A percentile compares a stretch with the other conserved stretches of the same genome.
phyloP scores from a whole-genome alignment of 2,888 invertebrate genomes.

The Pseudococcus longispinus region DNA sequence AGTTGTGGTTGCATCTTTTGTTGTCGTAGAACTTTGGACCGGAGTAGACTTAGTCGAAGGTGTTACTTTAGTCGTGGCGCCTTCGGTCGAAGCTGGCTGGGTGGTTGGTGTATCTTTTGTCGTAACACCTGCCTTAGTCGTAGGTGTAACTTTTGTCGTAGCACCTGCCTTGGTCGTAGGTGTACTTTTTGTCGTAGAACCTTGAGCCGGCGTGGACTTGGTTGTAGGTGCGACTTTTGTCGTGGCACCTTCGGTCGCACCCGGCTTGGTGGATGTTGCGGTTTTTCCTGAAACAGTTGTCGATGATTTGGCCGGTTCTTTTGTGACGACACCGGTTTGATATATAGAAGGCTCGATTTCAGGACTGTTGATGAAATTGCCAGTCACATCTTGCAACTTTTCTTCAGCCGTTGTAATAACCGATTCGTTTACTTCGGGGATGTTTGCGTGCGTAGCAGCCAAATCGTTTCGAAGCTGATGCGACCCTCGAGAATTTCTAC shows the following conservation, averaged over 20 bases:
- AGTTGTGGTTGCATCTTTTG: no score
- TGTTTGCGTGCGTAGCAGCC: neutral
- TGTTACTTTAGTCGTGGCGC: no score
- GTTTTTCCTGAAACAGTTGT: neutral
- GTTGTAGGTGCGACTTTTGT: neutral
- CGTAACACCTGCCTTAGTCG: neutral
- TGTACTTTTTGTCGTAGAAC: no score
- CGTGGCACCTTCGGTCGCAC: neutral
- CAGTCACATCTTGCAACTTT: constrained; percentile 7
- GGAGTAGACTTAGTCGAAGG: no score
- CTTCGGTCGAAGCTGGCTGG: no score
- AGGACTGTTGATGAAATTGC: neutral
- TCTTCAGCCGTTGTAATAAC: constrained; percentile 23
- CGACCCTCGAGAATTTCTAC: neutral
- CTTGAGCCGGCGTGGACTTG: neutral
- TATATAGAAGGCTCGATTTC: constrained; percentile 33
- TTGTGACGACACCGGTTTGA: constrained; percentile 35
- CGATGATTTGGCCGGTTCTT: neutral
- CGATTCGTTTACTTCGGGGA: neutral
- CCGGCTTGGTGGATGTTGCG: neutral
- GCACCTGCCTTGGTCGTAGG: neutral
- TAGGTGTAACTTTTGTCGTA: neutral
- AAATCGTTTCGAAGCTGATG: neutral
- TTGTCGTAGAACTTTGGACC: no score
- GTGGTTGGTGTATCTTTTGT: no score